Conservation (phyloP, 2,888 invertebrate species). For the Troides oblongomaculatus region DNA sequence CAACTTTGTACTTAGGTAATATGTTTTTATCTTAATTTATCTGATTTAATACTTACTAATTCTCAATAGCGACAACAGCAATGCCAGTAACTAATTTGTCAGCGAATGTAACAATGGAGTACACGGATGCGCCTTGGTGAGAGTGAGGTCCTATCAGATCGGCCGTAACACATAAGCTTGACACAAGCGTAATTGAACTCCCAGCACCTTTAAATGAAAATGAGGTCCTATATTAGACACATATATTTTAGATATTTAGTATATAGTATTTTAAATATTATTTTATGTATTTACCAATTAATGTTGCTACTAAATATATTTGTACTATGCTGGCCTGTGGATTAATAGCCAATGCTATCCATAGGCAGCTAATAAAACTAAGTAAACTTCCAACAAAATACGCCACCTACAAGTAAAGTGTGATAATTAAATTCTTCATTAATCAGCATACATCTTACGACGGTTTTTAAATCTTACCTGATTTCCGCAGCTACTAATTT, state of each 20-base stretch:
- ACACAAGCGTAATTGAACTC: slow-evolving; percentile 92
- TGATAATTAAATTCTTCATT: not conserved
- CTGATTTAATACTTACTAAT: slow-evolving; percentile 80
- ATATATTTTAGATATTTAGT: too few relatives aligned
- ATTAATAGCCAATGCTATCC: slow-evolving; percentile 78
- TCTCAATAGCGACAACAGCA: slow-evolving; percentile 91
- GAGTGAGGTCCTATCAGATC: slow-evolving; percentile 93
- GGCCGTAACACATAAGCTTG: slow-evolving; percentile 92
- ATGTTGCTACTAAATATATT: slow-evolving; percentile 78
- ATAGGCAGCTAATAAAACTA: slow-evolving; percentile 81
- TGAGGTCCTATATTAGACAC: not conserved
- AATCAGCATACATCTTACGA: not conserved
- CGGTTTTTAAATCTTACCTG: slow-evolving; percentile 75
- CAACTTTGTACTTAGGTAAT: too few relatives aligned
- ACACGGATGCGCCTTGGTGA: slow-evolving; percentile 93
- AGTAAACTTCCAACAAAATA: slow-evolving; percentile 83
- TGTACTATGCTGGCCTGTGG: slow-evolving; percentile 75
- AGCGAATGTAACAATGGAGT: slow-evolving; percentile 95
- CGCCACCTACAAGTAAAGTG: slow-evolving; percentile 64
- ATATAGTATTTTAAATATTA: not conserved
- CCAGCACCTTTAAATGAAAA: slow-evolving; percentile 81
- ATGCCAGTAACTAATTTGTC: slow-evolving; percentile 95
- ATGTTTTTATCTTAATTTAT: too few relatives aligned
- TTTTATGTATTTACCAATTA: slow-evolving; percentile 67
- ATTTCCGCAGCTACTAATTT: slow-evolving; percentile 83